phyloP scores from a whole-genome alignment of 2,113 vertebrate genomes.

The Nothoprocta perdicaria region DNA sequence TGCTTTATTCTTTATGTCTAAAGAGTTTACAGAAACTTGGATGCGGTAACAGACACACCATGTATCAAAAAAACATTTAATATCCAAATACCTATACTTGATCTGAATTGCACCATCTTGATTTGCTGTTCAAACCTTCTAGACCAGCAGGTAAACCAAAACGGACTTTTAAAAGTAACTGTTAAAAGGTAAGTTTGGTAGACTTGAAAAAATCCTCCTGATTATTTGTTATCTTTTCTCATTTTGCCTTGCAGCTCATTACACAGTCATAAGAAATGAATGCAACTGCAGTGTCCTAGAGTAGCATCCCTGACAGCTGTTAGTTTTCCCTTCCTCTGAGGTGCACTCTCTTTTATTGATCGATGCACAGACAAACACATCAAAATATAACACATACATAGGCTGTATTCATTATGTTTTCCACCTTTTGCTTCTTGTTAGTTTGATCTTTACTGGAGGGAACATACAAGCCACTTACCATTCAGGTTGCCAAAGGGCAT shows the following conservation, averaged over 20 bases:
- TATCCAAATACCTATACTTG: neutral
- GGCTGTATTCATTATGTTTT: neutral
- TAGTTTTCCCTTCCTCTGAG: constrained; percentile 6
- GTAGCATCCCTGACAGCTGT: neutral
- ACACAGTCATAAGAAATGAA: neutral
- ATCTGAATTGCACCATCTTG: neutral
- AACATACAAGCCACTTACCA: neutral
- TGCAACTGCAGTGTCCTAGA: neutral
- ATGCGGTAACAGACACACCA: neutral
- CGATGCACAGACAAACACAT: neutral
- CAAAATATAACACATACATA: neutral
- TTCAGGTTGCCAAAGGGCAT: constrained; percentile 11
- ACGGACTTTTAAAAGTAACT: neutral
- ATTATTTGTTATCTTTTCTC: neutral
- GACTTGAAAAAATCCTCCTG: neutral
- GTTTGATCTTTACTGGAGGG: constrained; percentile 30
- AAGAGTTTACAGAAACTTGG: neutral
- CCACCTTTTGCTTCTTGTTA: neutral
- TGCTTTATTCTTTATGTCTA: neutral
- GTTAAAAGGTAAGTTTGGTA: neutral
- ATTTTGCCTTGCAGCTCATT: neutral
- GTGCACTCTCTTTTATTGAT: neutral
- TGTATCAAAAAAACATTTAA: neutral
- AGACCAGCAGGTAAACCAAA: neutral
- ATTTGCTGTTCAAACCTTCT: neutral